Percentiles rank a stretch among this genome's conserved stretches.
Conservation (phyloP, 2,888 invertebrate genomes). For the Tanytarsus gracilentus region DNA sequence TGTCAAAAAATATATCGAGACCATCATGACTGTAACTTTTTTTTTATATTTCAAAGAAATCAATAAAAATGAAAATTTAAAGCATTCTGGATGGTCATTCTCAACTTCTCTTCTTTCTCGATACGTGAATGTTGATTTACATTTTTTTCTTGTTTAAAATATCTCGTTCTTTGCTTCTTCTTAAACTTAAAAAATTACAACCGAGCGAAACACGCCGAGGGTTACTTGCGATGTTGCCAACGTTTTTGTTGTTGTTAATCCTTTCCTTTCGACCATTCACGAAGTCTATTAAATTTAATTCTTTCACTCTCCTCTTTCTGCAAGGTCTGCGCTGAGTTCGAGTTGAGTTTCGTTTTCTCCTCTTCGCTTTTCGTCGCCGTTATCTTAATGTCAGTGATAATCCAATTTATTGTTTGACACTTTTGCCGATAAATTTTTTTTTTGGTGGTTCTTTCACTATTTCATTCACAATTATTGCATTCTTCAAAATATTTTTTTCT, state of each 20-base stretch:
- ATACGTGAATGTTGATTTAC: conserved; percentile 15
- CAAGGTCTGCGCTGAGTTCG: neutral
- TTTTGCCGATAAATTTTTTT: conserved; percentile 20
- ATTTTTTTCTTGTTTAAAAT: conserved; percentile 28
- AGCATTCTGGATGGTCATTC: conserved; percentile 27
- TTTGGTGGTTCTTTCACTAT: too few species aligned
- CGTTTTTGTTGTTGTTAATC: conserved; percentile 5
- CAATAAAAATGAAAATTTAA: conserved; percentile 25
- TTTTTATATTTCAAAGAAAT: neutral
- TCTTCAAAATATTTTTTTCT: conserved; percentile 19
- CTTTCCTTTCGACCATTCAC: neutral
- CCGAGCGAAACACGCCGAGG: neutral
- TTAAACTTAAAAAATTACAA: too few species aligned
- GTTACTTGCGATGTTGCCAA: neutral
- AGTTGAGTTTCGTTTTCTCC: neutral
- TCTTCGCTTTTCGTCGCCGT: neutral
- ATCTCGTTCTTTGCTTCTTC: conserved; percentile 12
- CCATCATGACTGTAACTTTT: neutral
- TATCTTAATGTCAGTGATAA: conserved; percentile 29
- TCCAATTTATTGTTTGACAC: conserved; percentile 29
- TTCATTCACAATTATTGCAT: too few species aligned
- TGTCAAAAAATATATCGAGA: neutral
- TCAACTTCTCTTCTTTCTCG: neutral
- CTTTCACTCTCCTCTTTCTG: neutral
- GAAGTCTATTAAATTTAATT: conserved; percentile 19